Evolutionary conservation across 2,797 vertebrate species (phyloP).

Genomic region (Coccyzus lansbergi): DNA sequence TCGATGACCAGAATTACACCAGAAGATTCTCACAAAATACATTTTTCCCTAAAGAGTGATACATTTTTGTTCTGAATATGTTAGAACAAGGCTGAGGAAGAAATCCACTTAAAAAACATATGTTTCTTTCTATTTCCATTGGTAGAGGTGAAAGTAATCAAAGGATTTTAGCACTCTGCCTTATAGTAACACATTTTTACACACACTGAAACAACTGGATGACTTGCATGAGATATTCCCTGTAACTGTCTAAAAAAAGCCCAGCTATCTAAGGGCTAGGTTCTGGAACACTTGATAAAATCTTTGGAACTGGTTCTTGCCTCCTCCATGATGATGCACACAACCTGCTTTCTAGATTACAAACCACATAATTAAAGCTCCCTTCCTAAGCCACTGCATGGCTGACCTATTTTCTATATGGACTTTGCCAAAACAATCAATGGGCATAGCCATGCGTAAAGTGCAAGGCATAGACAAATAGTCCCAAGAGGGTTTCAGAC

Average conservation of each 20-base stretch:
- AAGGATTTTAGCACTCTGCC: neutral
- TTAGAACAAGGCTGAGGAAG: neutral
- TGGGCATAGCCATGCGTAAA: constrained; percentile 33
- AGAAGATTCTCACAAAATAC: neutral
- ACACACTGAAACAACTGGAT: neutral
- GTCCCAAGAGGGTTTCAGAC: neutral
- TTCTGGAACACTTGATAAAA: neutral
- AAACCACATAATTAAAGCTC: neutral
- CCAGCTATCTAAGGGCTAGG: neutral
- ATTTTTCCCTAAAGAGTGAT: neutral
- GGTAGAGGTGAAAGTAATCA: neutral
- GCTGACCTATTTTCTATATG: constrained; percentile 55
- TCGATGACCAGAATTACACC: neutral
- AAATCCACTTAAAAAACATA: neutral
- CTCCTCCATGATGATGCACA: neutral
- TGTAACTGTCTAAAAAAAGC: neutral
- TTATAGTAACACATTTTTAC: neutral
- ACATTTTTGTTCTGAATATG: neutral
- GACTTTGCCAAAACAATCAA: constrained; percentile 38
- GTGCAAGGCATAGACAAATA: neutral
- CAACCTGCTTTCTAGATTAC: constrained; percentile 18
- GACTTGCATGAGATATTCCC: neutral
- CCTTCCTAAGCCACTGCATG: constrained; percentile 22
- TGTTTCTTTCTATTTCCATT: neutral
- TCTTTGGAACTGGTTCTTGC: constrained; percentile 12